phyloP scores from a whole-genome alignment of 2,113 vertebrate species.

The Prinia subflava region DNA sequence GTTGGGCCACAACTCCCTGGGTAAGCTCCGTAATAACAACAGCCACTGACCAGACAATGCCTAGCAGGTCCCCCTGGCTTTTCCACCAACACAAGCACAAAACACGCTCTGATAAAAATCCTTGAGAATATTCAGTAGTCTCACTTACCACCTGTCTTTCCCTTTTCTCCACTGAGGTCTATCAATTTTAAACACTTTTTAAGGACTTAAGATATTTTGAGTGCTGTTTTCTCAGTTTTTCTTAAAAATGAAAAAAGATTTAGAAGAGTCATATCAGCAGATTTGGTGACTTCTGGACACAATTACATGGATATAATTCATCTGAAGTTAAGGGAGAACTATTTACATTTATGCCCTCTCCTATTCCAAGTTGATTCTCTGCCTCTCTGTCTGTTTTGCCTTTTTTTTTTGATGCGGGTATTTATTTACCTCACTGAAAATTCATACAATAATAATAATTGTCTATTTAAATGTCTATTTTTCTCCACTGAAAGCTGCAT shows the following conservation, averaged over 20 bases:
- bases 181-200: not conserved
- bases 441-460: not conserved
- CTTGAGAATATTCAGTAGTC: not conserved
- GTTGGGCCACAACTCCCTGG: not conserved
- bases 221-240: not conserved
- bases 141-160: not conserved
- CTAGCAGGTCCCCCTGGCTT: not conserved
- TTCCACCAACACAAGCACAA: not conserved
- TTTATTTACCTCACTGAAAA: not conserved
- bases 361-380: not conserved
- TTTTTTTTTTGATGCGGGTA: not conserved
- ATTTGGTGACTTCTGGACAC: not conserved
- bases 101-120: not conserved
- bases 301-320: not conserved
- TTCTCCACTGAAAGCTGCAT: not conserved
- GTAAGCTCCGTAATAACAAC: not conserved
- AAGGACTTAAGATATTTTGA: not conserved
- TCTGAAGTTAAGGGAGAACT: not conserved
- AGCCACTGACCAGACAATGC: not conserved
- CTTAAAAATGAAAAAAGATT: not conserved
- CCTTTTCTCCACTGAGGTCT: not conserved
- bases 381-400: not conserved
- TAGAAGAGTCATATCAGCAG: not conserved
- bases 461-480: not conserved
- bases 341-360: not conserved